phyloP scores from a whole-genome alignment of 2,797 vertebrate species.

The Microctenopoma lineatum region DNA sequence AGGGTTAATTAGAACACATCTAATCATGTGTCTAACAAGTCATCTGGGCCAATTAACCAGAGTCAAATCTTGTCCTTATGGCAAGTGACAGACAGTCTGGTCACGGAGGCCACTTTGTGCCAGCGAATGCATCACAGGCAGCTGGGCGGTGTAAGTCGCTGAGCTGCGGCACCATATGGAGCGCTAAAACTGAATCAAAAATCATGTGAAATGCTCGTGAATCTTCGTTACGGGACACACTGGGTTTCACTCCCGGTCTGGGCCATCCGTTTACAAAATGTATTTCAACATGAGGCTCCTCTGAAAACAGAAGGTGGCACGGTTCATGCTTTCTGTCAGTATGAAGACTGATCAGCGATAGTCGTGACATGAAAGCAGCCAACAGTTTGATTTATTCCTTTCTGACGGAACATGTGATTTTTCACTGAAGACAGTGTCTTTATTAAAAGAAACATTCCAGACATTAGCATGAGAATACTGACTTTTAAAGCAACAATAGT shows the following conservation, averaged over 20 bases:
- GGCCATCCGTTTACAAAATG: conserved; percentile 9
- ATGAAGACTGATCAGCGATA: conserved; percentile 10
- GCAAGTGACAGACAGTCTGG: conserved; percentile 72
- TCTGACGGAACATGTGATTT: conserved; percentile 3
- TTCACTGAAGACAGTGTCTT: conserved; percentile 8
- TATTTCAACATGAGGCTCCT: conserved; percentile 31
- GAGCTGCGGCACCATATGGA: conserved; percentile 88
- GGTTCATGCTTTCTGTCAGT: not conserved
- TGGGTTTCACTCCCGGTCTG: conserved; percentile 19
- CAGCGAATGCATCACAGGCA: conserved; percentile 89
- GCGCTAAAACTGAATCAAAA: conserved; percentile 74
- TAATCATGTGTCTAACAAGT: conserved; percentile 59
- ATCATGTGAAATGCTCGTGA: conserved; percentile 43
- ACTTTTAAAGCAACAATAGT: not conserved
- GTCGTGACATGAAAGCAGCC: conserved; percentile 15
- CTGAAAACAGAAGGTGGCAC: conserved; percentile 28
- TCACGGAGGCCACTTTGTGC: conserved; percentile 74
- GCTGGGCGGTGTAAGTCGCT: conserved; percentile 85
- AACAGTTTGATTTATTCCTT: conserved; percentile 16
- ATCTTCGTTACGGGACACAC: conserved; percentile 20
- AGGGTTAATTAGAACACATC: conserved; percentile 51
- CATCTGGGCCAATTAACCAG: conserved; percentile 61
- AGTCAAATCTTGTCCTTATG: conserved; percentile 61
- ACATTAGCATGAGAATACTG: not conserved
- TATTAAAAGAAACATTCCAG: not conserved